Base-by-base conservation (phyloP, 1,140 invertebrate species). In the Scaptodrosophila lebanonensis region DNA sequence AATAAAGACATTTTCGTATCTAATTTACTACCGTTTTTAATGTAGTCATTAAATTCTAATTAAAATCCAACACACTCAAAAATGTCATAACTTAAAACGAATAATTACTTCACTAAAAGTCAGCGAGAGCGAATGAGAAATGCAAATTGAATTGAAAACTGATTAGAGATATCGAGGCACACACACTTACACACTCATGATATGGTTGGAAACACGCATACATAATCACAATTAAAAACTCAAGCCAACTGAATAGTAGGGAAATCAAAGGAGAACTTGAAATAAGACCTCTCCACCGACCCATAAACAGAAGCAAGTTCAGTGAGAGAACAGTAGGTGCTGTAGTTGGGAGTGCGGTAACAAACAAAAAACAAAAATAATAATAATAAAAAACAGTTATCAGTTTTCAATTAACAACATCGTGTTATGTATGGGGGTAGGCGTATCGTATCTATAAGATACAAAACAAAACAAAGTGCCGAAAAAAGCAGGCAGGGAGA, bases 391-490 rank as follows among this genome's bases (percentile, higher is more conserved):
- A 66, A 50, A 66, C 63, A 48, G 72, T 77, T 79, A 79, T 79
- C 75, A 79, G 69, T 79, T 79, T 79, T 79, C 75, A 79, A 79
- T 79, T 79, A 79, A 82, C 75, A 79, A 75, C 69, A 79, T 66
- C 75, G 56, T 79, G 61, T 77, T 76, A 58, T 76, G 72, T 79
- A 57, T 44, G 5, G 12, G 16, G 42, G 54, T 62, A 64, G 67
- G 56, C 49, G 60, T 71, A 66, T 66, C 66, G 71, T 66, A 76
- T 70, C 49, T 66, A 35, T 11, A 45, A 70, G 66, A 70, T 70
- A 75, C 70, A 76, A 61, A 53, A 40, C 50, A 66, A 42, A 50
- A 47, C 17, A 18, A 58, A 51, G 54, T 66, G 45, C 60, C 59
- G 35, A 73, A 79, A 73, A 61, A 30, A 66, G 60, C n/a, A 33